Conservation (phyloP, 1,140 invertebrate species). For the Scaptomyza hsui region DNA sequence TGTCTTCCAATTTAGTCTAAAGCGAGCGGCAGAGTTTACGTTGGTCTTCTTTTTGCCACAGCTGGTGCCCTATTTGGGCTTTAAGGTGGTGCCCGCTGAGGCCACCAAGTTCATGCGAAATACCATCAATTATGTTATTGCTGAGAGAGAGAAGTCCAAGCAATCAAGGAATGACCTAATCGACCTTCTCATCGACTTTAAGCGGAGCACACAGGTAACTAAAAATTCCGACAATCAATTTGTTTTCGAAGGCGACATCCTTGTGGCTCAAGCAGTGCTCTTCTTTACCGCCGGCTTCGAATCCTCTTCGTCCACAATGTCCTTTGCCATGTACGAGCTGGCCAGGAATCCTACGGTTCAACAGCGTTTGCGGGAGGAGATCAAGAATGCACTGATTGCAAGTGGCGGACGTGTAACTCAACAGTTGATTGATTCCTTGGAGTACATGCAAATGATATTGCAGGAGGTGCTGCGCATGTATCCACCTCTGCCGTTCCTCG, state of each 20-base stretch:
- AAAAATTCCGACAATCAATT: constrained; percentile 35
- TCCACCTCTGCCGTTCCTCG: constrained; percentile 86
- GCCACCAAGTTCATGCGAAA: constrained; percentile 72
- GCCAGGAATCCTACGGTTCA: constrained; percentile 84
- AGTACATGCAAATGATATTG: constrained; percentile 84
- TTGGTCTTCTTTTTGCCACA: constrained; percentile 84
- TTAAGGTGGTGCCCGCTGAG: constrained; percentile 70
- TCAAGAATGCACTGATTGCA: constrained; percentile 78
- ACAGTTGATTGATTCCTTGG: constrained; percentile 81
- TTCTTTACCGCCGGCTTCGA: constrained; percentile 88
- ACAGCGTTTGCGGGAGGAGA: constrained; percentile 83
- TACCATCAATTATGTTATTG: constrained; percentile 81
- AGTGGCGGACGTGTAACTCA: constrained; percentile 82
- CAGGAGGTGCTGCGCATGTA: constrained; percentile 86
- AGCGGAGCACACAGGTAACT: constrained; percentile 53
- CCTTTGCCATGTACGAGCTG: constrained; percentile 85
- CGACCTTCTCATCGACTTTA: constrained; percentile 81
- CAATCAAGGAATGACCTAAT: constrained; percentile 84
- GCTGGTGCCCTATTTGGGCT: constrained; percentile 60
- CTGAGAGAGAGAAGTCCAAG: constrained; percentile 68
- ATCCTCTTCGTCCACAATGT: constrained; percentile 84
- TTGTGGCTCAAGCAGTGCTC: constrained; percentile 87
- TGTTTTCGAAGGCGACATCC: constrained; percentile 75
- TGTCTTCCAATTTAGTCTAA: constrained; percentile 85
- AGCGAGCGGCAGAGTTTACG: constrained; percentile 85